Conservation (phyloP, 2,888 invertebrate species). For the Doris montereyensis region DNA sequence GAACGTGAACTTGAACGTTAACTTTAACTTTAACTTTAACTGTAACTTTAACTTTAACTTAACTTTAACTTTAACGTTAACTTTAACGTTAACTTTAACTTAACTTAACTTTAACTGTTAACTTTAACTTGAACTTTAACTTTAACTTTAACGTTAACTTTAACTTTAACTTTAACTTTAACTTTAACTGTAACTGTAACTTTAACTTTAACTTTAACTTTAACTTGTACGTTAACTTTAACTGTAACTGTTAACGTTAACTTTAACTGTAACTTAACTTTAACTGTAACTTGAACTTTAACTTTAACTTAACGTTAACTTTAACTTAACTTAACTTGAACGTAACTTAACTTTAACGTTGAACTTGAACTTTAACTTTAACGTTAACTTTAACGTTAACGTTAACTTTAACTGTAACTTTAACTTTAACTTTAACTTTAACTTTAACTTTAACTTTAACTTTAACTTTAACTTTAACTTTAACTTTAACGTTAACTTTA, state of each 20-base stretch:
- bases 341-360: neutral
- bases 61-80: neutral
- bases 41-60: neutral
- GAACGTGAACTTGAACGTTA: neutral
- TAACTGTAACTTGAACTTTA: too few species aligned
- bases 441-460: constrained; percentile 11
- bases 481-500: neutral
- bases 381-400: constrained; percentile 2
- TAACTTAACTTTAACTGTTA: neutral
- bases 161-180: neutral
- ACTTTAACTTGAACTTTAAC: neutral
- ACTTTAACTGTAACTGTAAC: too few species aligned
- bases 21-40: neutral
- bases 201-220: too few species aligned
- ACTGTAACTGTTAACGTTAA: too few species aligned
- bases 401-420: neutral
- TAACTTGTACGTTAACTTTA: too few species aligned
- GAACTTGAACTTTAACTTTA: neutral
- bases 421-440: neutral
- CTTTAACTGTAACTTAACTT: too few species aligned
- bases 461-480: neutral
- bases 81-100: neutral
- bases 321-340: constrained; percentile 24
- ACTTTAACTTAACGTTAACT: neutral
- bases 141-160: neutral